phyloP scores from a whole-genome alignment of 2,888 invertebrate genomes.

The Phorcus lineatus region DNA sequence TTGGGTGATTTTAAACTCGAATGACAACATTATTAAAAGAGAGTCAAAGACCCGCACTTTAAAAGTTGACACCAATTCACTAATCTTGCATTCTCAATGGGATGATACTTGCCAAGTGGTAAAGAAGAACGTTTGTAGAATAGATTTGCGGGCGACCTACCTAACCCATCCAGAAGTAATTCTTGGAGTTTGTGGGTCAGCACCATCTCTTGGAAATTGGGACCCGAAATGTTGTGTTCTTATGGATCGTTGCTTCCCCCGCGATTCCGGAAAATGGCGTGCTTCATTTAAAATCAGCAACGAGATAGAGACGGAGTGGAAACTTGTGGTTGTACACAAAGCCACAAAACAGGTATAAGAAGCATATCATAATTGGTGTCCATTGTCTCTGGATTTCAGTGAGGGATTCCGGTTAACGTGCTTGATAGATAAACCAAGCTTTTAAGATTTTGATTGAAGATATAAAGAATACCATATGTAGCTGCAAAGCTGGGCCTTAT shows the following conservation, averaged over 20 bases:
- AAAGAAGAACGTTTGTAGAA: not conserved
- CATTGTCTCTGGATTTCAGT: too few relatives aligned
- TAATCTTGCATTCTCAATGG: not conserved
- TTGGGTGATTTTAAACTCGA: not conserved
- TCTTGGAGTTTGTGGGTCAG: not conserved
- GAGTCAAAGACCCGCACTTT: not conserved
- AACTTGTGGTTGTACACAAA: not conserved
- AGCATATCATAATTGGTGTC: too few relatives aligned
- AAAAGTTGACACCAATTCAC: not conserved
- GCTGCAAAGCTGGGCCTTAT: too few relatives aligned
- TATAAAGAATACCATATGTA: too few relatives aligned
- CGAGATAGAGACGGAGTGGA: not conserved
- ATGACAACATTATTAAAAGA: not conserved
- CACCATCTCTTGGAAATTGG: not conserved
- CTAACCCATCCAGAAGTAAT: not conserved
- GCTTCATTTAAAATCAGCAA: not conserved
- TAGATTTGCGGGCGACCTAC: not conserved
- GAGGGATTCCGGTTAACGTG: too few relatives aligned
- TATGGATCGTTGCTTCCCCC: not conserved
- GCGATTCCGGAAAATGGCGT: not conserved
- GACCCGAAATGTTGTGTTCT: not conserved
- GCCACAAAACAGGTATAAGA: not conserved
- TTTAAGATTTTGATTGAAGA: too few relatives aligned
- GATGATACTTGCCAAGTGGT: not conserved
- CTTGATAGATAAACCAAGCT: too few relatives aligned